A percentile compares a stretch with the other conserved stretches of the same genome.
These are phyloP conservation scores for Cacajao melanocephalus DNA, from an alignment of 2,797 vertebrate species.

Conservation along the genomic window DNA sequence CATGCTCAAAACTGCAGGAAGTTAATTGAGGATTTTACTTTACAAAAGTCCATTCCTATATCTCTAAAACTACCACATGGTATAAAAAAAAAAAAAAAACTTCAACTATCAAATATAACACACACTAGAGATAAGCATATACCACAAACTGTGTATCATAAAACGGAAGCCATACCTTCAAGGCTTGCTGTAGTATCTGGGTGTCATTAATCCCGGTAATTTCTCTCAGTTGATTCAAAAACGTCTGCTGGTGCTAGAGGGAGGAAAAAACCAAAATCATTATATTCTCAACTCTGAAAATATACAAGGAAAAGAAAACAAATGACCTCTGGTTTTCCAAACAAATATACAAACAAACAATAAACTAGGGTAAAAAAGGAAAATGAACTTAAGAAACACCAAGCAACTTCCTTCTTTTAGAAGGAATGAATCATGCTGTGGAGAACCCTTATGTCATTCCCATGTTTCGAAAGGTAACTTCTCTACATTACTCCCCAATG, in stretches of 20 bases:
- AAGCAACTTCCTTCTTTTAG: neutral
- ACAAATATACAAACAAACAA: neutral
- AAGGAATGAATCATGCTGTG: neutral
- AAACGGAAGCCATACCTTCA: constrained; percentile 88
- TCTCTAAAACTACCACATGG: neutral
- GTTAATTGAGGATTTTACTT: neutral
- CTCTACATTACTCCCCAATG: neutral
- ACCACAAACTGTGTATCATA: neutral
- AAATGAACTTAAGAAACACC: neutral
- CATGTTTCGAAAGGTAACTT: neutral
- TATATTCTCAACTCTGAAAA: constrained; percentile 41
- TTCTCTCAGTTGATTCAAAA: constrained; percentile 98
- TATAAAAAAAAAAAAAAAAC: neutral
- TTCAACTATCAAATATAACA: neutral
- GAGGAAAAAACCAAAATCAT: constrained; percentile 13
- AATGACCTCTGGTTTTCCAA: neutral
- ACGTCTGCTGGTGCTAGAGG: constrained; percentile 95
- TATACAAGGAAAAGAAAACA: neutral
- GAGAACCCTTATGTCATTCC: neutral
- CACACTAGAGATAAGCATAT: neutral
- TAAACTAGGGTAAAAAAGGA: neutral
- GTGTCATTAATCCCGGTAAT: constrained; percentile 98
- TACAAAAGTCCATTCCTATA: neutral
- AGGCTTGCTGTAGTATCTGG: constrained; percentile 96
- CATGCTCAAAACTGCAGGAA: neutral